Evolutionary conservation across 1,140 invertebrate genomes (phyloP).

Genomic region (Drosophila prosaltans): DNA sequence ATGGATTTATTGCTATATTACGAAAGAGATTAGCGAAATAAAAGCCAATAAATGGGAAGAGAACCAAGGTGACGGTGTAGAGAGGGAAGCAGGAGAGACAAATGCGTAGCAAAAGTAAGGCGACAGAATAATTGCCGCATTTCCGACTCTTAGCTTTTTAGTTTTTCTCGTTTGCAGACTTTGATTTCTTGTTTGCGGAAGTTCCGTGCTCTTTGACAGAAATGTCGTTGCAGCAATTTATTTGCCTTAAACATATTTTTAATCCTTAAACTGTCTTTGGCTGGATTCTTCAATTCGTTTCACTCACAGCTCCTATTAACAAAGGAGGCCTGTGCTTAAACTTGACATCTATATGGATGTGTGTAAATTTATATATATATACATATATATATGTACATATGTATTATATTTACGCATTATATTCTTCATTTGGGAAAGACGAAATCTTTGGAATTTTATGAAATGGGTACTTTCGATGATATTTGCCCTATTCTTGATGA

Average conservation of each 20-base stretch:
- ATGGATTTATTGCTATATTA: conserved; percentile 9
- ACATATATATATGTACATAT: too few relatives aligned
- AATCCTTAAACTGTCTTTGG: conserved; percentile 11
- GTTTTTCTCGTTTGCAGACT: conserved; percentile 4
- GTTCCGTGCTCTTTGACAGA: conserved; percentile 10
- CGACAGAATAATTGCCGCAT: conserved; percentile 2
- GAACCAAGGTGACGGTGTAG: neutral
- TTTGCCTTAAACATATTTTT: neutral
- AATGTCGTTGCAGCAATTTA: conserved; percentile 1
- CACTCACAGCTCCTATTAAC: neutral
- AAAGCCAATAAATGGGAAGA: neutral
- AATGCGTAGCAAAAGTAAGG: neutral
- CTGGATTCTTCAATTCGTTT: conserved; percentile 25
- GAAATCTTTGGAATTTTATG: too few relatives aligned
- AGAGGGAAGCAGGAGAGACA: neutral
- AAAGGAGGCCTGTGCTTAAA: conserved; percentile 11
- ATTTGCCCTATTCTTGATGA: too few relatives aligned
- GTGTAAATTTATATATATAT: too few relatives aligned
- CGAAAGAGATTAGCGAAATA: conserved; percentile 3
- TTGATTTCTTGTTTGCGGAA: conserved; percentile 7
- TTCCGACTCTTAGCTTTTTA: neutral
- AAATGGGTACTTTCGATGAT: too few relatives aligned
- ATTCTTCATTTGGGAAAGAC: too few relatives aligned
- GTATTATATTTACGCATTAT: too few relatives aligned
- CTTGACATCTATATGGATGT: neutral